Conservation (phyloP, 2,888 invertebrate species). For the Eilema sororculum region DNA sequence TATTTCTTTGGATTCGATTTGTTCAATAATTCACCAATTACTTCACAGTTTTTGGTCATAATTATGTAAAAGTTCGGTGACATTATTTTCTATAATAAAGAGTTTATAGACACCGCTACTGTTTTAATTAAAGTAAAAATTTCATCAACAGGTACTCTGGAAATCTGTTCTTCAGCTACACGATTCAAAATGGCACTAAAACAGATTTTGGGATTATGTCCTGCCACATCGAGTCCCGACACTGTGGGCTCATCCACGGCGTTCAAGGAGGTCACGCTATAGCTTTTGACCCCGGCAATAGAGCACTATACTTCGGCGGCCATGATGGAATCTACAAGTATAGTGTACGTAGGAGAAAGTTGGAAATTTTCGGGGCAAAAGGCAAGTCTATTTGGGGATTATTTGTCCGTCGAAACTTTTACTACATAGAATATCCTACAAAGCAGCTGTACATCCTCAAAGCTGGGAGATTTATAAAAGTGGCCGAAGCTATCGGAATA, state of each 20-base stretch:
- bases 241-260: neutral
- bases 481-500: neutral
- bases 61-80: too few relatives aligned
- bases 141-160: constrained; percentile 12
- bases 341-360: neutral
- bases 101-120: neutral
- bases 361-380: constrained; percentile 7
- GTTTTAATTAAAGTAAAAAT: neutral
- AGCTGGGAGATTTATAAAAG: constrained; percentile 5
- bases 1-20: too few relatives aligned
- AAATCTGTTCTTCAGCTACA: constrained; percentile 16
- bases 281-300: neutral
- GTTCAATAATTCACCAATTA: too few relatives aligned
- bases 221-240: constrained; percentile 7
- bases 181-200: constrained; percentile 2
- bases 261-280: constrained; percentile 12
- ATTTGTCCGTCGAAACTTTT: constrained; percentile 13
- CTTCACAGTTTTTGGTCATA: too few relatives aligned
- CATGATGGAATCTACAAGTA: constrained; percentile 9
- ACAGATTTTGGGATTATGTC: neutral
- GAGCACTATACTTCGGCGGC: constrained; percentile 9
- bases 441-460: constrained; percentile 9
- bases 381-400: constrained; percentile 14
- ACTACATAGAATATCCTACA: constrained; percentile 13
- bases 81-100: too few relatives aligned